A percentile compares a stretch with the other conserved stretches of the same genome.
phyloP scores from a whole-genome alignment of 2,888 invertebrate genomes.

The Bruchidius siliquastri region DNA sequence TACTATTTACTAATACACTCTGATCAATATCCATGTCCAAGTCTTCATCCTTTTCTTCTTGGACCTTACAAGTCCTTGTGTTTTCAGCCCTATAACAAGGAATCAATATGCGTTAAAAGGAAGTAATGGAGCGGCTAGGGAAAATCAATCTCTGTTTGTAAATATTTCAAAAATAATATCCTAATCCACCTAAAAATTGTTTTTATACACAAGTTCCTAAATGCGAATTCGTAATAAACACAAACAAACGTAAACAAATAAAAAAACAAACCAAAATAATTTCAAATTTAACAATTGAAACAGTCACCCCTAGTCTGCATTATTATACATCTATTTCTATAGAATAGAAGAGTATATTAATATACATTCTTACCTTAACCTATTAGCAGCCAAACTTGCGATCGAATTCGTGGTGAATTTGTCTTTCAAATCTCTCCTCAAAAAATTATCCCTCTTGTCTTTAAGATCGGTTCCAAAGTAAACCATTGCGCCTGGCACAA shows the following conservation, averaged over 20 bases:
- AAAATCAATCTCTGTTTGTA: too few species aligned
- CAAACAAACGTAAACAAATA: too few species aligned
- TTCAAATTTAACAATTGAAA: too few species aligned
- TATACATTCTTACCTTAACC: conserved; percentile 51
- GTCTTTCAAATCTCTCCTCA: conserved; percentile 57
- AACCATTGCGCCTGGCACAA: conserved; percentile 73
- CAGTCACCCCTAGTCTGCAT: too few species aligned
- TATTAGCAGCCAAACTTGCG: conserved; percentile 64
- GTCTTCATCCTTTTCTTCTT: conserved; percentile 15
- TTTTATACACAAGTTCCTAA: too few species aligned
- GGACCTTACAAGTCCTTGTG: conserved; percentile 19
- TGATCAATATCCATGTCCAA: conserved; percentile 27
- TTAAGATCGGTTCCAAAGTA: conserved; percentile 60
- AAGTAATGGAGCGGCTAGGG: too few species aligned
- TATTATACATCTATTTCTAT: not conserved
- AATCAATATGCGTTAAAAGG: too few species aligned
- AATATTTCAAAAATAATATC: too few species aligned
- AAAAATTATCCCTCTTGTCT: conserved; percentile 43
- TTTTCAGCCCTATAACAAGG: conserved; percentile 24
- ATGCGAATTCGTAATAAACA: too few species aligned
- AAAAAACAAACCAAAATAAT: too few species aligned
- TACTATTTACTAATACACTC: conserved; percentile 29
- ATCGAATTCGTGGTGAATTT: conserved; percentile 63
- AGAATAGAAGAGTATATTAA: not conserved
- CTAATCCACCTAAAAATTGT: too few species aligned